A percentile compares a stretch with the other conserved stretches of the same genome.
These are phyloP conservation scores for Philhelius pedissequus DNA, from an alignment of 2,888 invertebrate genomes.

Conservation along the genomic window DNA sequence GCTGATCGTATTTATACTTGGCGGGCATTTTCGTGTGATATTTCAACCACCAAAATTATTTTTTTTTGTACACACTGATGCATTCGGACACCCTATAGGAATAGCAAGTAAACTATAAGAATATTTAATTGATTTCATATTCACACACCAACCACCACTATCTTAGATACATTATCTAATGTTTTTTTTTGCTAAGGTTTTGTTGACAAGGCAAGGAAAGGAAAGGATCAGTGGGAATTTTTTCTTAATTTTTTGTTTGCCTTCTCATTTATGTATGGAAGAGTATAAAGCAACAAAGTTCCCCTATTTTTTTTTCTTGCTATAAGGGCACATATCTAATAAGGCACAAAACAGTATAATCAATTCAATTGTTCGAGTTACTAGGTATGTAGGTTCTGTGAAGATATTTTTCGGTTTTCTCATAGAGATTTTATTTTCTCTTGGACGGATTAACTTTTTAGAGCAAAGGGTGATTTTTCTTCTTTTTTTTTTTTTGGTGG, in stretches of 20 bases:
- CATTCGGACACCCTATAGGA: slow-evolving; percentile 46
- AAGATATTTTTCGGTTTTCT: slow-evolving; percentile 23
- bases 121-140: slow-evolving; percentile 55
- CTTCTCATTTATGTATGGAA: no score
- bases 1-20: slow-evolving; percentile 62
- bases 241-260: background rate
- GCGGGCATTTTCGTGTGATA: slow-evolving; percentile 8
- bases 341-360: background rate
- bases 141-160: slow-evolving; percentile 9
- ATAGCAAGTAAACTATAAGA: slow-evolving; percentile 1
- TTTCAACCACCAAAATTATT: slow-evolving; percentile 59
- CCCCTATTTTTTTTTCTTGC: background rate
- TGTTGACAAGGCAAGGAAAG: slow-evolving; percentile 26
- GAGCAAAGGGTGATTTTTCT: background rate
- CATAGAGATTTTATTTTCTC: slow-evolving; percentile 9
- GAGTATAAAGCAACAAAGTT: background rate
- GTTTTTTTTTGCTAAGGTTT: slow-evolving; percentile 18
- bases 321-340: background rate
- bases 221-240: slow-evolving; percentile 55
- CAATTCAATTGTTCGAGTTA: slow-evolving; percentile 34
- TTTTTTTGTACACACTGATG: background rate
- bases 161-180: slow-evolving; percentile 59
- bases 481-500: no score
- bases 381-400: slow-evolving; percentile 1
- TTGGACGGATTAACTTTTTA: slow-evolving; percentile 10